These are phyloP conservation scores for Lochmaea capreae DNA, from an alignment of 2,888 invertebrate genomes.

Conservation along the genomic window DNA sequence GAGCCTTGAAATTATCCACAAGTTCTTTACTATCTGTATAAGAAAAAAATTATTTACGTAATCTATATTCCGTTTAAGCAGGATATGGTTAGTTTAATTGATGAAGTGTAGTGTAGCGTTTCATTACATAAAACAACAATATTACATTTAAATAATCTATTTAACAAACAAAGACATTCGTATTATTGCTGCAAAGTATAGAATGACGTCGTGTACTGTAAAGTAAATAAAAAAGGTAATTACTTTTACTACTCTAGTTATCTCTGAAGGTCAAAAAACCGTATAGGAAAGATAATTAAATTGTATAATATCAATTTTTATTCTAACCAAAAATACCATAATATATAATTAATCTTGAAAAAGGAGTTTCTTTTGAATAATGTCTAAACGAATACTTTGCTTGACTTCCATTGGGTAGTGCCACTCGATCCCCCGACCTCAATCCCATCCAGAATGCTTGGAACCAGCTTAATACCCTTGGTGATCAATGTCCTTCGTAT, in stretches of 20 bases:
- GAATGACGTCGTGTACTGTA: background rate
- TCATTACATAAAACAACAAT: background rate
- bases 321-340: background rate
- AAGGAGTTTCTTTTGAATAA: no score
- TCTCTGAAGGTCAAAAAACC: background rate
- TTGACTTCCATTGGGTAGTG: no score
- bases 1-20: no score
- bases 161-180: background rate
- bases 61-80: background rate
- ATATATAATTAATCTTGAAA: background rate
- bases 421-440: no score
- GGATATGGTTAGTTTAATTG: background rate
- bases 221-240: background rate
- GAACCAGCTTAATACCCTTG: no score
- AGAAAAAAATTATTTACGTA: no score
- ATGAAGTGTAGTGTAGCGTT: background rate
- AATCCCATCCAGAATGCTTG: no score
- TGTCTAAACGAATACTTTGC: no score
- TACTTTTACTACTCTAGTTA: slow-evolving; percentile 1
- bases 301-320: background rate
- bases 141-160: slow-evolving; percentile 1
- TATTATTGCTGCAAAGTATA: background rate
- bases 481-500: no score
- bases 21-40: no score
- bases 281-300: background rate